Evolutionary conservation across 2,888 invertebrate species (phyloP), one percentile per base, ranked within the genome.

Genomic region (Heliothis peltigera): DNA sequence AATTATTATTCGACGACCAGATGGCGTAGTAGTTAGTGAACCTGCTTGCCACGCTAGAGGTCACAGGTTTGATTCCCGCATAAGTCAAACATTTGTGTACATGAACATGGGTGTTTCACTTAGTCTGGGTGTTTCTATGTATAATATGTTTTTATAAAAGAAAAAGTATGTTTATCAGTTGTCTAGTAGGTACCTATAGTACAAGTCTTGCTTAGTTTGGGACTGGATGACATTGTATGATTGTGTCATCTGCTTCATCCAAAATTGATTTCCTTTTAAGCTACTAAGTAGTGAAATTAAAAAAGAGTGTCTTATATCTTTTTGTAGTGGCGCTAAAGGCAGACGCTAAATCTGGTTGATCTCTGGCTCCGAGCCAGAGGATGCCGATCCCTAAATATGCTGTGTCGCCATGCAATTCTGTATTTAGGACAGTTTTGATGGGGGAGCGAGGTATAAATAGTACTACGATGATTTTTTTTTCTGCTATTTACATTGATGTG

Each of bases 381-480:
- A 91, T 92, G 88, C 89, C 87, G 89, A 88, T 90, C 89, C 84
- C 84, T 89, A 92, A 91, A 93, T 92, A 91, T 88, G 71, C 83
- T 77, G 80, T 92, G 93, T 93, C 92, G 84, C 89, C 82, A 87
- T 91, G 91, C 92, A 89, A 89, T 91, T 90, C 90, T 89, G 90
- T 87, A 93, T 93, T 89, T 88, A 91, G 92, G 91, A 90, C 92
- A 87, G 84, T 87, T 91, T 91, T 89, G 87, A 89, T 87, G 89
- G 92, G 91, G 92, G 89, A 88, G 79, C 63, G n/a, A 56, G 22
- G 62, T 81, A 83, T 77, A 82, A 86, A 86, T 89, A 89, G 84
- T 77, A 3, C 44, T 35, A 49, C 79, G 70, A 76, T 79, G 52
- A 57, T 60, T 79, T 62, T 60, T 79, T 62, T 71, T 75, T 79